Evolutionary conservation across 2,113 vertebrate species (phyloP), one percentile per base, ranked within the genome.

Genomic region (Axis porcinus): DNA sequence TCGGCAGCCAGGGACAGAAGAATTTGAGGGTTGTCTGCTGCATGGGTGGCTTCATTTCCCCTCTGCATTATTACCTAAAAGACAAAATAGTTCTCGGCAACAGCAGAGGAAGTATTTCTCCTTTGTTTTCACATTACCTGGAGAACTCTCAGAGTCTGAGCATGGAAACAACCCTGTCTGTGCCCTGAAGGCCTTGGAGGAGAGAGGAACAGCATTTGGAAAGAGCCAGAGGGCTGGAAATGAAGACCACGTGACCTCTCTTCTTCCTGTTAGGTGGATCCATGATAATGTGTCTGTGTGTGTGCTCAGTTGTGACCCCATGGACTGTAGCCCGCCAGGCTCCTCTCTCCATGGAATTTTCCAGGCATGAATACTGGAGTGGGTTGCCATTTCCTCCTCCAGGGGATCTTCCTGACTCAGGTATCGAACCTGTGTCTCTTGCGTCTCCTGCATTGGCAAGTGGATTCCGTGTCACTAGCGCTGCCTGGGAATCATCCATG

Each of bases 71-170:
- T 67, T 84, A 74, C 76, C 58, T 27, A n/a, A 58, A 92, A 94
- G 55, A 94, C 86, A 86, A 58, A 93, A 21, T 40, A 36, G 30
- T 33, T 43, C 23, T 86, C 25, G 10, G 30, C 7, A 78, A 88
- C 4, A n/a, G 40, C 5, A 84, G 52, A 74, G 62, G 55, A 62
- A 1, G 2, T 2, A 40, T 40, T 50, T 91, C n/a, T 55, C 52
- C 52, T 85, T 74, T 62, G 17, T 81, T 88, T 86, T 88, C 45
- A 92, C 43, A 27, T n/a, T 25, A 57, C 47, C 40, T 27, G 28
- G 62, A 82, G 55, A 83, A 82, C 19, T 55, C 33, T 8, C 91
- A 84, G 82, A 82, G 28, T 64, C 50, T 74, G 52, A 86, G 54
- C 60, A 88, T 50, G 27, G 21, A 81, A 76, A 74, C 50, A 81